These are phyloP conservation scores for Malurus elegans DNA, from an alignment of 2,113 vertebrate species.

Conservation along the genomic window DNA sequence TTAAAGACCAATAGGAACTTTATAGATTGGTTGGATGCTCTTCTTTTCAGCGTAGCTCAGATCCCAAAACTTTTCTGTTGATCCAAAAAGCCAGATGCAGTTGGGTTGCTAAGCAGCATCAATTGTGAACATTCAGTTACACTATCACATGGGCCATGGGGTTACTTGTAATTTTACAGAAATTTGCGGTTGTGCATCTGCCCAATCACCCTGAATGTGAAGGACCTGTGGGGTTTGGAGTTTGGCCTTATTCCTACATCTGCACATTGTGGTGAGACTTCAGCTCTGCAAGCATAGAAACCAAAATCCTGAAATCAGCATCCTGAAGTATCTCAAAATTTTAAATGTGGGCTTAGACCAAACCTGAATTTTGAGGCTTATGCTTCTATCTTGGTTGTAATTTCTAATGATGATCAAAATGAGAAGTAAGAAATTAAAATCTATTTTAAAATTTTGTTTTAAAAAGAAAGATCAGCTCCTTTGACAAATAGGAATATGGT, in stretches of 20 bases:
- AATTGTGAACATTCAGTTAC: neutral
- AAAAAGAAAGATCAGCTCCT: neutral
- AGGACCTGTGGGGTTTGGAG: neutral
- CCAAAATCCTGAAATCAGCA: neutral
- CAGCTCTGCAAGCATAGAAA: neutral
- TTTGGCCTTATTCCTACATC: neutral
- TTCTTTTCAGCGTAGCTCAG: constrained; percentile 42
- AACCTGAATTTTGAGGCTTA: neutral
- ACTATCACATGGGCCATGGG: neutral
- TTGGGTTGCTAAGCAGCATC: neutral
- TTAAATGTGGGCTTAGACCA: neutral
- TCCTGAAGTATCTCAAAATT: neutral
- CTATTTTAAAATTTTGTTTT: neutral
- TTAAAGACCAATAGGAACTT: constrained; percentile 68
- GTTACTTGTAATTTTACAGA: neutral
- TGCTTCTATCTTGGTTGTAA: neutral
- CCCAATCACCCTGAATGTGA: neutral
- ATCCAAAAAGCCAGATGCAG: neutral
- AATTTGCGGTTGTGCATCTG: neutral
- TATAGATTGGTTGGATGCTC: constrained; percentile 65
- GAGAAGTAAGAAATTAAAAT: neutral
- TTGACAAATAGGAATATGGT: neutral
- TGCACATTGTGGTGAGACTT: neutral
- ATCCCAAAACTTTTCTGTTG: constrained; percentile 53
- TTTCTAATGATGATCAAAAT: neutral